Base-by-base conservation (phyloP, 1,140 invertebrate genomes). In the Drosophila ironensis region DNA sequence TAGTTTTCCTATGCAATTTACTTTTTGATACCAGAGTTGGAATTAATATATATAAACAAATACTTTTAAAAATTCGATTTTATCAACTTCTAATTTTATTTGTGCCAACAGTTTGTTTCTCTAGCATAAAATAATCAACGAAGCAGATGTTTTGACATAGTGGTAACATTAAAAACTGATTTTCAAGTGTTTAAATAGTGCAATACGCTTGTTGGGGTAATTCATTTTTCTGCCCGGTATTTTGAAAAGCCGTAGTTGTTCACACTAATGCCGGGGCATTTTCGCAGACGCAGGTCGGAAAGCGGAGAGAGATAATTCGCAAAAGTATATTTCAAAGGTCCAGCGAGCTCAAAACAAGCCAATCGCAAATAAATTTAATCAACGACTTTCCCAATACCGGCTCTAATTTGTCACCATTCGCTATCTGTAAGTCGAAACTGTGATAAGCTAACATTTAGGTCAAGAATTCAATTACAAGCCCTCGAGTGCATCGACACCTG, bases 361-460 rank as follows among this genome's bases (percentile, higher is more conserved):
- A 7, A 22, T 11, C 12, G 16, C 20, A 1, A 11, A 9, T 0
- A 16, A 46, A 8, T n/a, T 27, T 63, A 63, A 48, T 63, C 59
- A 63, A 63, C 14, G 48, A 48, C 24, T 24, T 48, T 22, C 0
- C n/a, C 20, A 19, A 40, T 24, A 14, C 4, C 6, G n/a, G 33
- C 14, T 53, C 14, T 50, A 71, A 59, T 67, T 72, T 59, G 47
- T 72, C 47, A 57, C 38, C 45, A 48, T 28, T 19, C 4, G 9
- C 14, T 63, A 63, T 63, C 59, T 61, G 56, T 12, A 61, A 63
- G 54, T 63, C 17, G 30, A 40, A 28, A 37, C 42, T 0, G n/a
- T 27, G 59, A 63, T 63, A 63, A 63, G 59, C 8, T 9, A 8
- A 63, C 59, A 82, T 67, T 67, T 76, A 46, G 76, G 76, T 81